Percentiles rank a stretch among this genome's conserved stretches.
Evolutionary conservation across 2,113 vertebrate species (phyloP).

Genomic region (Podarcis cretensis): DNA sequence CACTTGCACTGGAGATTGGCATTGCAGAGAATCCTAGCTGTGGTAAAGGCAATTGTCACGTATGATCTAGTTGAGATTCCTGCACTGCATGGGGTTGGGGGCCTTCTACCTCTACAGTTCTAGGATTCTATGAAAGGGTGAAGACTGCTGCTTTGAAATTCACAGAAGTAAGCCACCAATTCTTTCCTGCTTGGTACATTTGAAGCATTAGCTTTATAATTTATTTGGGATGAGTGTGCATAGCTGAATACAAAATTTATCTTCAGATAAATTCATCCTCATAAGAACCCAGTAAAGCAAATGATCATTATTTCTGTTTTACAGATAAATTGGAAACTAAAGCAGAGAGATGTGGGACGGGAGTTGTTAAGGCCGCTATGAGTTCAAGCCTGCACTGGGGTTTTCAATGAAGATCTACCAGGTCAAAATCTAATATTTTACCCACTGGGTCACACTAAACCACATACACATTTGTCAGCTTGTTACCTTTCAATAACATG

Average conservation of each 20-base stretch:
- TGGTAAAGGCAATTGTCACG: background rate
- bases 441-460: background rate
- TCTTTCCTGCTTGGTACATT: background rate
- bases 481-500: slow-evolving; percentile 1
- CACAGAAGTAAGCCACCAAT: background rate
- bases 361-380: background rate
- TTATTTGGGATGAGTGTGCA: background rate
- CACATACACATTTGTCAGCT: background rate
- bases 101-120: no score
- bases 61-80: no score
- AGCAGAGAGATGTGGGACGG: background rate
- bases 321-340: background rate
- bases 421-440: background rate
- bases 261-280: background rate
- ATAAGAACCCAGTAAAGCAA: background rate
- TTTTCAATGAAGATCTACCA: background rate
- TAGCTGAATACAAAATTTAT: background rate
- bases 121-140: no score
- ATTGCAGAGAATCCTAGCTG: background rate
- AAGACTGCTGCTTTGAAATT: background rate
- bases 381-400: background rate
- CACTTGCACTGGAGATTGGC: no score
- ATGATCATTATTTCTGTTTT: background rate
- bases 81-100: no score
- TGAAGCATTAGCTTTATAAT: background rate